Percentiles rank a stretch among this genome's conserved stretches.
These are phyloP conservation scores for Pseudoatta argentina DNA, from an alignment of 1,140 invertebrate species.

Conservation along the genomic window DNA sequence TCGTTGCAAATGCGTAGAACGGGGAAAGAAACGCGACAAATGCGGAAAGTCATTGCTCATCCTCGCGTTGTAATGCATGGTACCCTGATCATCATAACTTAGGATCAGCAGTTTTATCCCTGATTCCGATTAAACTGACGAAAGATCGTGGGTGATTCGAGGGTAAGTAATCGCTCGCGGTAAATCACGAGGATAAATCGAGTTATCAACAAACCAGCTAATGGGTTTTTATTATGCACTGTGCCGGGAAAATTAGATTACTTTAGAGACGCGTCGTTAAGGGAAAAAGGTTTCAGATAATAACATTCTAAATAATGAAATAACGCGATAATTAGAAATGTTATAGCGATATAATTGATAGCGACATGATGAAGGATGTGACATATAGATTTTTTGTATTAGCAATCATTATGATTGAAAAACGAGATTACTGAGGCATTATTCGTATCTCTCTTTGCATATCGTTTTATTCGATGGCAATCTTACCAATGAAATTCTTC, in stretches of 20 bases:
- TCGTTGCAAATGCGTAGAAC: conserved; percentile 35
- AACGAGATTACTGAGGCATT: conserved; percentile 21
- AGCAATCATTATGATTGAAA: conserved; percentile 21
- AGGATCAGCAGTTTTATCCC: conserved; percentile 67
- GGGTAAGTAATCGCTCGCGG: conserved; percentile 26
- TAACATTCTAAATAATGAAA: conserved; percentile 31
- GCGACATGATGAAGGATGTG: not conserved
- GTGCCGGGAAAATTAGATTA: conserved; percentile 38
- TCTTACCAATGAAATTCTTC: conserved; percentile 60
- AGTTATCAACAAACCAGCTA: conserved; percentile 43
- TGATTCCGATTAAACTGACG: conserved; percentile 61
- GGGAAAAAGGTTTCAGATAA: conserved; percentile 21
- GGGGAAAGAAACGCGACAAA: conserved; percentile 50
- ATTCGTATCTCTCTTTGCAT: conserved; percentile 18
- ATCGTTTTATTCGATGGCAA: conserved; percentile 23
- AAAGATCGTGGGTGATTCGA: conserved; percentile 36
- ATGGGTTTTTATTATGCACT: conserved; percentile 51
- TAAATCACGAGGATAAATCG: conserved; percentile 40
- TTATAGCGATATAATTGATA: not conserved
- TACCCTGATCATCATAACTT: conserved; percentile 46
- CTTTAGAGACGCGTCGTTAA: conserved; percentile 18
- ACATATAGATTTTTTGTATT: not conserved
- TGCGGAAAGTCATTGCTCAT: conserved; percentile 70
- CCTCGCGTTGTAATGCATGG: conserved; percentile 45
- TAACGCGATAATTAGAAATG: not conserved